Evolutionary conservation across 2,113 vertebrate species (phyloP).

Genomic region (Nothocercus nigrocapillus): DNA sequence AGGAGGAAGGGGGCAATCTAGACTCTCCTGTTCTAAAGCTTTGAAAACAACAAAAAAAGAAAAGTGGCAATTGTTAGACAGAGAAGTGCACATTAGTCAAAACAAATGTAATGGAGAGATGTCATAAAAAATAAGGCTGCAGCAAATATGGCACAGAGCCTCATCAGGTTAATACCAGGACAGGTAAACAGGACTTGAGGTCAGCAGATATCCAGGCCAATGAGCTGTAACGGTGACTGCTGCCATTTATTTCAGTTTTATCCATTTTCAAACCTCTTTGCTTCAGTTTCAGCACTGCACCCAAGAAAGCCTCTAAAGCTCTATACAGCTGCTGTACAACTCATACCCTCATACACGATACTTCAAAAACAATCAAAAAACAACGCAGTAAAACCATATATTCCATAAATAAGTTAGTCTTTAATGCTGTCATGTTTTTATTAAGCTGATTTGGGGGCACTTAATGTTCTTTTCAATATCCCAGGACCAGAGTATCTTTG

Average conservation of each 20-base stretch:
- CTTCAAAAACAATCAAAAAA: background rate
- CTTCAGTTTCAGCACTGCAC: background rate
- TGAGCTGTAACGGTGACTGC: background rate
- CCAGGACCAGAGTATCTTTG: background rate
- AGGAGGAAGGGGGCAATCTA: background rate
- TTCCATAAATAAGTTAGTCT: background rate
- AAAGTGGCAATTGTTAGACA: background rate
- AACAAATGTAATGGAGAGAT: background rate
- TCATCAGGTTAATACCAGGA: background rate
- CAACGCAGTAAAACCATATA: background rate
- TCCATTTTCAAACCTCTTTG: background rate
- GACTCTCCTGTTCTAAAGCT: background rate
- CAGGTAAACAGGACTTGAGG: background rate
- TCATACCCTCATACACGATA: background rate
- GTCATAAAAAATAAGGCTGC: background rate
- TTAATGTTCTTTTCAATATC: background rate
- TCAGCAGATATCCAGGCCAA: background rate
- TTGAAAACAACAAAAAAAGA: background rate
- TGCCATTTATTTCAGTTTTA: background rate
- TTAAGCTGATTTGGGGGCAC: background rate
- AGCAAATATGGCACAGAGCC: background rate
- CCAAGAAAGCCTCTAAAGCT: background rate
- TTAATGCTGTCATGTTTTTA: background rate
- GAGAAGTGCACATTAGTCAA: background rate
- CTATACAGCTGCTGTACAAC: fast-evolving